Evolutionary conservation across 2,113 vertebrate genomes (phyloP), one percentile per base, ranked within the genome.

Genomic region (Oncorhynchus kisutch): DNA sequence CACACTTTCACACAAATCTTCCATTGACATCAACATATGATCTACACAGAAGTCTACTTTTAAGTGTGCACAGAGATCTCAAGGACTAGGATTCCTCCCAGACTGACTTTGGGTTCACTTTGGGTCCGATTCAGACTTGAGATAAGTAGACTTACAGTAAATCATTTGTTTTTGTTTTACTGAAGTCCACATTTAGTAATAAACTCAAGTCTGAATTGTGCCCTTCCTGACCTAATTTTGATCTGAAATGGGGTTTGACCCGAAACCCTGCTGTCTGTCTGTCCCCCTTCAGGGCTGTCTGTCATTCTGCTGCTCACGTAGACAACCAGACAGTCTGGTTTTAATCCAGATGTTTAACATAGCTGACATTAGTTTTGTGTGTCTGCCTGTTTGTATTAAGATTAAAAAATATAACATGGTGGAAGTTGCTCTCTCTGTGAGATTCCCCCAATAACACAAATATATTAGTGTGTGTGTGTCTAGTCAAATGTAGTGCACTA

Each of bases 221-320:
- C 4, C 14, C 1, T 54, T 54, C 51, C 12, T 54, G 51, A 54
- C 51, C 5, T 54, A 18, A 54, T 13, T 18, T 75, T 75, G 77
- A 51, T 75, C 34, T 78, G 67, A 67, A 29, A 66, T 82, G 13
- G 0, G 18, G n/a, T 87, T 87, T 80, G 69, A 64, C 73, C 65
- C 4, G 20, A 72, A 22, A 69, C 24, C 73, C 75, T 70, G 16
- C 75, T 66, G 76, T 34, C 45, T 45, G 60, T 72, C 9, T 70
- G 49, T 77, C 27, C 73, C 72, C 72, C 80, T 73, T 71, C 27
- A 62, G 75, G 79, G 81, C 81, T 90, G 65, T 34, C 67, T 68
- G 86, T 89, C 88, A 88, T 80, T 72, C 51, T 77, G 87, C 89
- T 92, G 89, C 89, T 90, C 66, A 73, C 67, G 31, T 85, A 72